Conservation (phyloP, 2,113 vertebrate species). For the Suncus etruscus region DNA sequence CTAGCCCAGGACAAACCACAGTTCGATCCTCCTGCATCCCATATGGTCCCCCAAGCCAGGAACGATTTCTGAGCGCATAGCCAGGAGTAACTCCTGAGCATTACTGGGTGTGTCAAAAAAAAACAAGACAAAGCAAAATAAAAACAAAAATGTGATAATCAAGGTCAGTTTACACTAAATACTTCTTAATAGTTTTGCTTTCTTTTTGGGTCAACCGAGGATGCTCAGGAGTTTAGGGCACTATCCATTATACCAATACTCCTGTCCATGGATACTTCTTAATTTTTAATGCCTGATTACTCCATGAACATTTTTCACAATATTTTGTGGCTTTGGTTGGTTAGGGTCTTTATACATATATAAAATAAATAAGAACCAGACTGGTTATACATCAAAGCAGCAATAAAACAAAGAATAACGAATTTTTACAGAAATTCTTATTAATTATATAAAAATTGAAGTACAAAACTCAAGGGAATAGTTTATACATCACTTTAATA, state of each 20-base stretch:
- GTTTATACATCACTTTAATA: slow-evolving; percentile 47
- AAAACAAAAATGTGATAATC: neutral
- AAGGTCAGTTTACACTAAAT: slow-evolving; percentile 71
- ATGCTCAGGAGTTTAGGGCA: too few relatives aligned
- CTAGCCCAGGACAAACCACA: too few relatives aligned
- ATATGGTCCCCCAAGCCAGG: too few relatives aligned
- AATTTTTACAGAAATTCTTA: neutral
- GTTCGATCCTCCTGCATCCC: too few relatives aligned
- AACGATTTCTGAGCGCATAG: too few relatives aligned
- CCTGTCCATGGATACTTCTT: too few relatives aligned
- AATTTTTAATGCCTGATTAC: slow-evolving; percentile 68
- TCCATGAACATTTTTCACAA: slow-evolving; percentile 75
- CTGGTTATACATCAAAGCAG: slow-evolving; percentile 42
- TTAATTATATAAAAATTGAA: slow-evolving; percentile 26
- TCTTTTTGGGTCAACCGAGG: too few relatives aligned
- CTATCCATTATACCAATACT: too few relatives aligned
- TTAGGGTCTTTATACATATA: slow-evolving; percentile 50
- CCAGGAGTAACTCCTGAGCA: too few relatives aligned
- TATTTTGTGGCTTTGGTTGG: slow-evolving; percentile 57
- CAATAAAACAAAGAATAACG: slow-evolving; percentile 60
- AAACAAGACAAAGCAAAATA: too few relatives aligned
- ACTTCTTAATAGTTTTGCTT: slow-evolving; percentile 56
- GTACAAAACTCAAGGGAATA: slow-evolving; percentile 48
- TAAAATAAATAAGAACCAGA: slow-evolving; percentile 49
- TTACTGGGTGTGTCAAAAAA: too few relatives aligned